A percentile compares a stretch with the other conserved stretches of the same genome.
Evolutionary conservation across 2,888 invertebrate species (phyloP).

Genomic region (Hirtodrosophila cameraria): DNA sequence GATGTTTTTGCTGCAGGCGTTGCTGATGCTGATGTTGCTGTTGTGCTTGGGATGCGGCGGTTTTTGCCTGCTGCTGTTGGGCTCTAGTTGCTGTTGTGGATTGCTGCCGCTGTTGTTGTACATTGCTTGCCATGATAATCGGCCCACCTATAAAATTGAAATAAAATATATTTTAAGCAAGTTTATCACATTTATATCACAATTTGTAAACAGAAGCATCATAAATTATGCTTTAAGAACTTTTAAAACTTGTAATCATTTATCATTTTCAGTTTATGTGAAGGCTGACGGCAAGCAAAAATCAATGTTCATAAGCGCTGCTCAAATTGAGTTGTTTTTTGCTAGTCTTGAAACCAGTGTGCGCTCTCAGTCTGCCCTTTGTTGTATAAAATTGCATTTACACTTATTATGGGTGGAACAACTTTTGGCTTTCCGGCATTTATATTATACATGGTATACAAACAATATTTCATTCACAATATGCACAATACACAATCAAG

Average conservation of each 20-base stretch:
- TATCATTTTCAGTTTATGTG: constrained; percentile 15
- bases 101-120: constrained; percentile 70
- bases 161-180: too few species aligned
- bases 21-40: constrained; percentile 22
- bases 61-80: constrained; percentile 40
- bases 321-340: too few species aligned
- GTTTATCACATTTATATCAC: constrained; percentile 23
- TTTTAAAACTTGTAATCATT: constrained; percentile 18
- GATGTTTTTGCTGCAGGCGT: constrained; percentile 16
- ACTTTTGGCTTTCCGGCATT: constrained; percentile 59
- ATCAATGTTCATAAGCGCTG: constrained; percentile 9
- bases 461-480: constrained; percentile 52
- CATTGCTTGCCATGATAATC: constrained; percentile 84
- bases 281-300: constrained; percentile 4
- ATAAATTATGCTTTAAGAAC: constrained; percentile 24
- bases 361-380: constrained; percentile 27
- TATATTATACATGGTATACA: constrained; percentile 21
- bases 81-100: constrained; percentile 56
- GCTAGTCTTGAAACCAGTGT: constrained; percentile 15
- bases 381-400: constrained; percentile 57
- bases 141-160: constrained; percentile 76
- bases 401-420: constrained; percentile 43
- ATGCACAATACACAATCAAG: constrained; percentile 42
- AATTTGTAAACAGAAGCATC: constrained; percentile 27
- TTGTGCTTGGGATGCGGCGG: background rate